These are phyloP conservation scores for Pseudochirops corinnae DNA, from an alignment of 2,797 vertebrate genomes.

Conservation along the genomic window DNA sequence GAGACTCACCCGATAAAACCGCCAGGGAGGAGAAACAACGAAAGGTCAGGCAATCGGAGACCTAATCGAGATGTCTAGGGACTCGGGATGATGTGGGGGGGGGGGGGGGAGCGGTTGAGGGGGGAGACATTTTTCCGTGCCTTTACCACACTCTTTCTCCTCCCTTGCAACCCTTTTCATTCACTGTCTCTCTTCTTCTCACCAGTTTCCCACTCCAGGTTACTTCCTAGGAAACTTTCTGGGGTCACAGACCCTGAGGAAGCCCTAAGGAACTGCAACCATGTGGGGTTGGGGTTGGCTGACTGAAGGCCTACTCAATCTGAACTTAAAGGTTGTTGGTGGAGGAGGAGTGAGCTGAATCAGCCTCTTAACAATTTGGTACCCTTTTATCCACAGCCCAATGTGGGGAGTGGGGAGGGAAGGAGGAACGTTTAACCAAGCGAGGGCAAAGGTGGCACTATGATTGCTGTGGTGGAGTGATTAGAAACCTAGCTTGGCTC, in stretches of 20 bases:
- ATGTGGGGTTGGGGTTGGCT: conserved; percentile 27
- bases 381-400: background rate
- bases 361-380: background rate
- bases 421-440: background rate
- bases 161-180: background rate
- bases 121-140: background rate
- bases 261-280: background rate
- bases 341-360: conserved; percentile 45
- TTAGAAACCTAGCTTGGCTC: background rate
- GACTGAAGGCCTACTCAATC: background rate
- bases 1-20: background rate
- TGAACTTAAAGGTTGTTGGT: conserved; percentile 43
- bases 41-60: background rate
- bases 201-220: background rate
- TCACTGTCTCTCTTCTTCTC: background rate
- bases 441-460: background rate
- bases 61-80: too few relatives aligned
- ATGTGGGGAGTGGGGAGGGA: background rate
- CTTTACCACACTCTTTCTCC: background rate
- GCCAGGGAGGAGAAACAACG: background rate
- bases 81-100: background rate
- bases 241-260: background rate
- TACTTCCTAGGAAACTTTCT: background rate
- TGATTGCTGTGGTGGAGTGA: background rate
- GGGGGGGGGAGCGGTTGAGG: background rate